Conservation (phyloP, 2,888 invertebrate species). For the Macropis europaea region DNA sequence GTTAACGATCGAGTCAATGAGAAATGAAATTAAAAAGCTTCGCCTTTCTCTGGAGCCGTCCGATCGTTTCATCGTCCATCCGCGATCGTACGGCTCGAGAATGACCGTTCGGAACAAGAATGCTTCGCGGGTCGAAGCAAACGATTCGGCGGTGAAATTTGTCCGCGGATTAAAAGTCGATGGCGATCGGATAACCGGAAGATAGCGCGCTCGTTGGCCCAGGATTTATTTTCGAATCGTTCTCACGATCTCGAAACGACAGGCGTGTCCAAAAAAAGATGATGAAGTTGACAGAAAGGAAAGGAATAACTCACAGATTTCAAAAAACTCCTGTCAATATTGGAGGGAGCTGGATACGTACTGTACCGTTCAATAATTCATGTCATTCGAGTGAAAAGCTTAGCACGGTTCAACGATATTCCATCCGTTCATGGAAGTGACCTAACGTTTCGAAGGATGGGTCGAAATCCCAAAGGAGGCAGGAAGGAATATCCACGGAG, state of each 20-base stretch:
- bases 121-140: too few species aligned
- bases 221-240: neutral
- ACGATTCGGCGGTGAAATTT: neutral
- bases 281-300: constrained; percentile 30
- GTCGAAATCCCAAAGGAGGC: constrained; percentile 24
- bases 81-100: too few species aligned
- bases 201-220: neutral
- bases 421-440: constrained; percentile 10
- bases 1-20: too few species aligned
- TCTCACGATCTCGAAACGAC: neutral
- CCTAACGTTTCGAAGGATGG: constrained; percentile 16
- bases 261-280: too few species aligned
- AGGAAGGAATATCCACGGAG: constrained; percentile 11
- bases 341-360: constrained; percentile 44
- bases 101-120: too few species aligned
- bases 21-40: too few species aligned
- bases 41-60: too few species aligned
- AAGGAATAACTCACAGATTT: constrained; percentile 40
- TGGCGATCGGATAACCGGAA: too few species aligned
- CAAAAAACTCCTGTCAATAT: constrained; percentile 59
- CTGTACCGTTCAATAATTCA: constrained; percentile 61
- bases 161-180: too few species aligned
- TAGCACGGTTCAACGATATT: constrained; percentile 40
- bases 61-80: too few species aligned
- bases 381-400: constrained; percentile 59